Evolutionary conservation across 1,140 invertebrate genomes (phyloP), one percentile per base, ranked within the genome.

Genomic region (Lordiphosa clarofinis): DNA sequence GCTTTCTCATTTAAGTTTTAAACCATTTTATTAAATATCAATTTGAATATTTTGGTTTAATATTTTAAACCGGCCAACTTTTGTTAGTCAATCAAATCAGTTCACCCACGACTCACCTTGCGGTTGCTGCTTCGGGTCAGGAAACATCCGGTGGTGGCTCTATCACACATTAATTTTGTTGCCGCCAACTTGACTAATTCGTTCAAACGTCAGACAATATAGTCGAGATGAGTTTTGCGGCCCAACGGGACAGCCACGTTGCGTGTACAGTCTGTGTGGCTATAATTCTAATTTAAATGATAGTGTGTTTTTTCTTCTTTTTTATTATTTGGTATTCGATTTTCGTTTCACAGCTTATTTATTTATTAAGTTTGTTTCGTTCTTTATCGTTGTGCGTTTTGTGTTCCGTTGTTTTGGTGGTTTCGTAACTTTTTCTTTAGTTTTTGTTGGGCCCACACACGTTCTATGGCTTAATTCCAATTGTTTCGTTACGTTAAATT

Each of bases 61-160:
- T n/a, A n/a, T n/a, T n/a, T n/a, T n/a, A n/a, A n/a, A n/a, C n/a
- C n/a, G n/a, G n/a, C n/a, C n/a, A n/a, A n/a, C n/a, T n/a, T n/a
- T n/a, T n/a, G n/a, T n/a, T n/a, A n/a, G n/a, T n/a, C n/a, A 31
- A 31, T 31, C 1, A 31, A 31, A 31, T 2, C 28, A 1, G 28
- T 6, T 21, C 35, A 21, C 24, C 11, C 7, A 43, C 13, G 38
- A 87, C 89, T 92, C 91, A 93, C 92, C 92, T 93, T 92, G 55
- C 87, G 87, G 62, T 67, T 75, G 63, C 79, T 90, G 82, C 69
- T 86, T 81, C 91, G 90, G 64, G 91, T 91, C 87, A 92, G 92
- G 89, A 93, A 93, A 89, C 92, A 93, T 86, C 92, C 92, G 73
- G 91, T 91, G 81, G 91, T 92, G 90, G 91, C 92, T 90, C 91